Evolutionary conservation across 2,888 invertebrate species (phyloP).

Genomic region (Hypolimnas misippus): DNA sequence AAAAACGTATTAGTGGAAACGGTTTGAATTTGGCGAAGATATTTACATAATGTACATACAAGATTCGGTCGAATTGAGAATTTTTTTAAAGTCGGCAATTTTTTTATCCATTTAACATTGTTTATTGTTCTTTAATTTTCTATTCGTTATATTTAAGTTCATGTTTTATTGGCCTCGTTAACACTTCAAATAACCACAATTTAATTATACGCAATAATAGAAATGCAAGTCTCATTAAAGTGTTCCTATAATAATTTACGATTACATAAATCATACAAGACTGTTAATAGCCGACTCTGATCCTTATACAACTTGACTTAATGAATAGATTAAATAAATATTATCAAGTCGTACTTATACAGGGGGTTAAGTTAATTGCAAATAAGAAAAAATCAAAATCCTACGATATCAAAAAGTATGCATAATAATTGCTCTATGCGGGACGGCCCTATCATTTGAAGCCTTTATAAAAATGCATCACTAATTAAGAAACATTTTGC

Average conservation of each 20-base stretch:
- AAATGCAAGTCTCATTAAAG: not conserved
- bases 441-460: conserved; percentile 30
- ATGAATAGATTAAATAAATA: conserved; percentile 11
- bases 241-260: not conserved
- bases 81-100: no score
- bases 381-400: conserved; percentile 35
- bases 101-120: no score
- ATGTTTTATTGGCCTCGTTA: no score
- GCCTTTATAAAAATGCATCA: conserved; percentile 40
- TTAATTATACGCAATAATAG: not conserved
- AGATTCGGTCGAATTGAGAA: no score
- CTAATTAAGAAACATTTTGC: conserved; percentile 42
- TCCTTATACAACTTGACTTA: not conserved
- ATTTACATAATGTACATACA: no score
- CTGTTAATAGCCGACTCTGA: not conserved
- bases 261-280: not conserved
- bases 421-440: conserved; percentile 34
- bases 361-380: conserved; percentile 30
- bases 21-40: no score
- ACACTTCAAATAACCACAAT: no score
- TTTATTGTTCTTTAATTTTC: no score
- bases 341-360: not conserved
- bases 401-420: conserved; percentile 31
- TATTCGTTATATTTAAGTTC: no score
- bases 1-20: no score